Evolutionary conservation across 2,888 invertebrate genomes (phyloP).

Genomic region (Loripinus fragilis): DNA sequence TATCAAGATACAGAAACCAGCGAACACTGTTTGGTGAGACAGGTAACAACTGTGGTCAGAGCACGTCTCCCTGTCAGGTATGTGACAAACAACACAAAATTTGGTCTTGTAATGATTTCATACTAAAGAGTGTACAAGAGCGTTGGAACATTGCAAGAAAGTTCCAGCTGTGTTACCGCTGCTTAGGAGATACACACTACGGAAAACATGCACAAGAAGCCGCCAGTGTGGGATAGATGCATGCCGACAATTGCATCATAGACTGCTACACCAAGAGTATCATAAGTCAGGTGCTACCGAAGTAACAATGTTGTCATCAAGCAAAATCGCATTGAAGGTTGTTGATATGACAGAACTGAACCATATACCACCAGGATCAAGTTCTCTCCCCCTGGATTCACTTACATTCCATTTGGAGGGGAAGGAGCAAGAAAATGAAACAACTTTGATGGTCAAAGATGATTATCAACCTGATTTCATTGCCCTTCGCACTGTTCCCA

Average conservation of each 20-base stretch:
- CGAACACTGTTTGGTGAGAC: background rate
- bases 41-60: background rate
- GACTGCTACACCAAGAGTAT: slow-evolving; percentile 16
- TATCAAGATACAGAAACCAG: background rate
- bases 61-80: background rate
- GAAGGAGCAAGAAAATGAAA: background rate
- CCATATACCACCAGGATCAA: background rate
- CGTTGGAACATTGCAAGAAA: slow-evolving; percentile 20
- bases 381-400: background rate
- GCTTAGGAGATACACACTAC: slow-evolving; percentile 19
- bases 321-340: background rate
- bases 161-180: slow-evolving; percentile 28
- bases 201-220: slow-evolving; percentile 21
- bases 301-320: background rate
- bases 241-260: slow-evolving; percentile 24
- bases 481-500: slow-evolving; percentile 41
- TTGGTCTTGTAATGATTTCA: slow-evolving; percentile 25
- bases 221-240: slow-evolving; percentile 17
- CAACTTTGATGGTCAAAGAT: background rate
- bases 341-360: background rate
- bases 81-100: slow-evolving; percentile 17
- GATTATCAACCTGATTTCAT: slow-evolving; percentile 13
- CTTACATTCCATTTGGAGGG: slow-evolving; percentile 6
- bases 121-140: background rate
- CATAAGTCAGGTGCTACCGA: background rate